These are phyloP conservation scores for Ammodytes dubius DNA, from an alignment of 2,113 vertebrate genomes.

Conservation along the genomic window DNA sequence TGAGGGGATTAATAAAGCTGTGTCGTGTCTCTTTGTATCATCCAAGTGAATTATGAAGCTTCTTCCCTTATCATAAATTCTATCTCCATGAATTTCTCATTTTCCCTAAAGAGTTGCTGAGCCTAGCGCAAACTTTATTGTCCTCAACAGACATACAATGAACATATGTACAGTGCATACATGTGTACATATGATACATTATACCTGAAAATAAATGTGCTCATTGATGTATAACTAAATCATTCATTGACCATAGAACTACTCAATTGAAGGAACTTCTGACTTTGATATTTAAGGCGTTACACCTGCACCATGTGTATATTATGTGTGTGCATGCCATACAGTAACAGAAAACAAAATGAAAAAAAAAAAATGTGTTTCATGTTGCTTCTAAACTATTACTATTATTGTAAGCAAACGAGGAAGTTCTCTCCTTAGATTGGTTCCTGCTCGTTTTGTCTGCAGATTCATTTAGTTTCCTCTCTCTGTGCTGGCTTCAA, in stretches of 20 bases:
- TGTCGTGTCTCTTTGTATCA: slow-evolving; percentile 30
- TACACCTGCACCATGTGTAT: not conserved
- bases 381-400: slow-evolving; percentile 17
- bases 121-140: slow-evolving; percentile 36
- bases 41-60: slow-evolving; percentile 21
- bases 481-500: slow-evolving; percentile 34
- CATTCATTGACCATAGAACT: not conserved
- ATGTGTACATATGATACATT: not conserved
- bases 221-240: not conserved
- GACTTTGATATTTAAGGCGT: not conserved
- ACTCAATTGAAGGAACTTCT: not conserved
- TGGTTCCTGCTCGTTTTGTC: slow-evolving; percentile 35
- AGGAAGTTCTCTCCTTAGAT: slow-evolving; percentile 38
- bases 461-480: slow-evolving; percentile 56
- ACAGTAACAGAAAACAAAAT: slow-evolving; percentile 1
- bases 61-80: slow-evolving; percentile 40
- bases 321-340: not conserved
- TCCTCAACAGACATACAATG: slow-evolving; percentile 27
- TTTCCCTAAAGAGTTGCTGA: slow-evolving; percentile 34
- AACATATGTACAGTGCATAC: slow-evolving; percentile 3
- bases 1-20: slow-evolving; percentile 43
- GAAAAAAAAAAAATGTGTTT: slow-evolving; percentile 12
- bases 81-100: slow-evolving; percentile 9
- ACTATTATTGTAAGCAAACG: slow-evolving; percentile 14
- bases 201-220: too few species aligned